A percentile compares a stretch with the other conserved stretches of the same genome.
Conservation (phyloP, 2,888 invertebrate species). For the Trichopria drosophilae region DNA sequence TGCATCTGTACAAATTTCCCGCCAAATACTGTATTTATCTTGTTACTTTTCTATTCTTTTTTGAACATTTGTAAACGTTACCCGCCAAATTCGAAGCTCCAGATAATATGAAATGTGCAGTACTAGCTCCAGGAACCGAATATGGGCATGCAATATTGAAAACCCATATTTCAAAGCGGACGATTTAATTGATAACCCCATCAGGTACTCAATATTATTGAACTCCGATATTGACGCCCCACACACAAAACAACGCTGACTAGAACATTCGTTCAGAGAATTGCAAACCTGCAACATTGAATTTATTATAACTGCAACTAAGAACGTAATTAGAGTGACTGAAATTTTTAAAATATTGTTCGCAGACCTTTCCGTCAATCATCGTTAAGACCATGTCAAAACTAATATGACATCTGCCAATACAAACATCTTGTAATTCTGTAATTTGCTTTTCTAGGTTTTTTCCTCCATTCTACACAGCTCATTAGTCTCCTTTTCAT, state of each 20-base stretch:
- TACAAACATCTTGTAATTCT: not conserved
- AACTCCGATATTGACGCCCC: not conserved
- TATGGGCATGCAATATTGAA: constrained; percentile 11
- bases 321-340: not conserved
- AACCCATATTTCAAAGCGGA: constrained; percentile 3
- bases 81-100: constrained; percentile 3
- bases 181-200: not conserved
- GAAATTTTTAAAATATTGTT: not conserved
- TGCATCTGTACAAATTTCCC: too few species aligned
- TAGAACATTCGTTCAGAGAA: constrained; percentile 3
- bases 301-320: not conserved
- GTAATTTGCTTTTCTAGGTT: not conserved
- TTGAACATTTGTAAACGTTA: too few species aligned
- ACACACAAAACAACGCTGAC: constrained; percentile 9
- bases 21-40: too few species aligned
- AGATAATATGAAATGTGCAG: constrained; percentile 13
- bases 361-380: constrained; percentile 16
- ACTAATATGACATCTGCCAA: not conserved
- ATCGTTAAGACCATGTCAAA: constrained; percentile 3
- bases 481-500: not conserved
- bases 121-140: constrained; percentile 13
- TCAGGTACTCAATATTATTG: constrained; percentile 8
- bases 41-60: too few species aligned
- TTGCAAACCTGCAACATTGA: constrained; percentile 9
- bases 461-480: not conserved